phyloP scores from a whole-genome alignment of 2,888 invertebrate species.

The Trissolcus japonicus region DNA sequence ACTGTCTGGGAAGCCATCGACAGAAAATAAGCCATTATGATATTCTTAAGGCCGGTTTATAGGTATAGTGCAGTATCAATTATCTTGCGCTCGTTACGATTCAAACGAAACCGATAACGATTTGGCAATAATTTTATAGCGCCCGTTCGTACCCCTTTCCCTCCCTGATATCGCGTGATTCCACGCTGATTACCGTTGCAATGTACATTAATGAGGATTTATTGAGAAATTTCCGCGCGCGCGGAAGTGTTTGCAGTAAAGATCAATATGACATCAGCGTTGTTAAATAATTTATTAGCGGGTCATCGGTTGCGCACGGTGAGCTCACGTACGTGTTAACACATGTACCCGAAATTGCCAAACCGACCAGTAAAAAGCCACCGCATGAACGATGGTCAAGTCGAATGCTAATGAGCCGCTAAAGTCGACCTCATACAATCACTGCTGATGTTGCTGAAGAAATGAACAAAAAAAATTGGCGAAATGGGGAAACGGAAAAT shows the following conservation, averaged over 20 bases:
- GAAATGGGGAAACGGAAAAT: too few relatives aligned
- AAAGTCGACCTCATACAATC: slow-evolving; percentile 27
- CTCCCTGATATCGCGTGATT: slow-evolving; percentile 20
- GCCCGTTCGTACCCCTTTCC: slow-evolving; percentile 5
- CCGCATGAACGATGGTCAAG: slow-evolving; percentile 25
- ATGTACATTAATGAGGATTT: slow-evolving; percentile 54
- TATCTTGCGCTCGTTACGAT: slow-evolving; percentile 50
- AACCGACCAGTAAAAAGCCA: slow-evolving; percentile 18
- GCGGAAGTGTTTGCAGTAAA: slow-evolving; percentile 52
- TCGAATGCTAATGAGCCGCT: slow-evolving; percentile 25
- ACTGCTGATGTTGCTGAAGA: background rate
- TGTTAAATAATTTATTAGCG: slow-evolving; percentile 53
- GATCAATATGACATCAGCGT: slow-evolving; percentile 44
- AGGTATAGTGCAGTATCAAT: slow-evolving; percentile 34
- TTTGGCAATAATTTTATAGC: slow-evolving; percentile 50
- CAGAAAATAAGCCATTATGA: slow-evolving; percentile 23
- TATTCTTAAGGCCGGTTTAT: slow-evolving; percentile 26
- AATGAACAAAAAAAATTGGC: too few relatives aligned
- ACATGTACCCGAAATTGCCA: slow-evolving; percentile 16
- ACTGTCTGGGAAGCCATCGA: background rate
- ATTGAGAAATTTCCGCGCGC: slow-evolving; percentile 41
- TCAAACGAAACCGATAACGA: slow-evolving; percentile 32
- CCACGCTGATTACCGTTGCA: slow-evolving; percentile 51
- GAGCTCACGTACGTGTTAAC: slow-evolving; percentile 22
- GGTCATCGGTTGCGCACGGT: slow-evolving; percentile 20